These are phyloP conservation scores for Plebejus argus DNA, from an alignment of 2,888 invertebrate species.

Conservation along the genomic window DNA sequence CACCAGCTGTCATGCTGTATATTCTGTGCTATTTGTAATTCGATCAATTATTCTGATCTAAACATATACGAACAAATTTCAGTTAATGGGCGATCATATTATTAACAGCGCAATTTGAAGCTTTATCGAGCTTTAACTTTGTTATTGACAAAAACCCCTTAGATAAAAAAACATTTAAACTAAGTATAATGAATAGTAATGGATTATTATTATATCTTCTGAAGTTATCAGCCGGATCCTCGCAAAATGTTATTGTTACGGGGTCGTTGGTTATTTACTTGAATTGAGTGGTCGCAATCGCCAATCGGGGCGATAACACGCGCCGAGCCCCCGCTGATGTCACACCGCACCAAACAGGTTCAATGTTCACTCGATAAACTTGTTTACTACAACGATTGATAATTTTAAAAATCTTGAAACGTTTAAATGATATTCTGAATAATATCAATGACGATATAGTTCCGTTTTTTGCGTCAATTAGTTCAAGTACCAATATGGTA, in stretches of 20 bases:
- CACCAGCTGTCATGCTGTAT: too few species aligned
- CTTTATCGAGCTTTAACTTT: too few species aligned
- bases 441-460: background rate
- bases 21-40: too few species aligned
- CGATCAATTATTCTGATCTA: too few species aligned
- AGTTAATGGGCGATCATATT: too few species aligned
- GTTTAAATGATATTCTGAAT: conserved; percentile 16
- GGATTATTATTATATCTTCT: background rate
- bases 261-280: conserved; percentile 16
- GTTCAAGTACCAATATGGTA: background rate
- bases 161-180: background rate
- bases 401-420: conserved; percentile 19
- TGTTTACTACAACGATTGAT: conserved; percentile 36
- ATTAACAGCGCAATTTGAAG: too few species aligned
- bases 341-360: conserved; percentile 38
- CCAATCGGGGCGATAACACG: conserved; percentile 32
- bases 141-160: too few species aligned
- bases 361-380: conserved; percentile 46
- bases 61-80: too few species aligned
- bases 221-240: background rate
- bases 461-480: background rate
- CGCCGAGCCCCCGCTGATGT: conserved; percentile 44
- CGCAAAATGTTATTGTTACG: background rate
- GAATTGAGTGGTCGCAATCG: background rate
- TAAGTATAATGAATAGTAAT: background rate